These are phyloP conservation scores for Eublepharis macularius DNA, from an alignment of 2,113 vertebrate species.

Conservation along the genomic window DNA sequence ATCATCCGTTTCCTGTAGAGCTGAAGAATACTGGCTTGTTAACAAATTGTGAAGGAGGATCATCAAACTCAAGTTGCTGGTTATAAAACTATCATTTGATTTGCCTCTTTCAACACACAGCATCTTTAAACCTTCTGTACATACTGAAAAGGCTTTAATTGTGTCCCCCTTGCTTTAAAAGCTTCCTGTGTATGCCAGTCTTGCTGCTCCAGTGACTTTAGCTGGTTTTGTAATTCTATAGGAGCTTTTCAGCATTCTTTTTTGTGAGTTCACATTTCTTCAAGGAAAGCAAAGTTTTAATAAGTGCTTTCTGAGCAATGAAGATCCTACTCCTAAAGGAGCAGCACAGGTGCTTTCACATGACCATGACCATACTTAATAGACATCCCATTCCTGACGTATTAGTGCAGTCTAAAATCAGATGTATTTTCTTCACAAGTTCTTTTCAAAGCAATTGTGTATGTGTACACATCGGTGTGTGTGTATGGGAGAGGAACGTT, in stretches of 20 bases:
- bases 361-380: conserved; percentile 16
- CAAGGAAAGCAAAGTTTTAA: conserved; percentile 21
- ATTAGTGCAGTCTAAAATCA: conserved; percentile 9
- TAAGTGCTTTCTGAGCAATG: background rate
- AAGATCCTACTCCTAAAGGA: background rate
- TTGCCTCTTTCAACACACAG: background rate
- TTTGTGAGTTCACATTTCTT: background rate
- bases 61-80: conserved; percentile 9
- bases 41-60: conserved; percentile 24
- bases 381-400: background rate
- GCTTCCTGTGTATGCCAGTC: background rate
- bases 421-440: background rate
- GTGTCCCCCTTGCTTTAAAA: background rate
- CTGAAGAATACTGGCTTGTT: conserved; percentile 12
- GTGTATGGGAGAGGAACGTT: conserved; percentile 8
- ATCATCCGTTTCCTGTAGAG: background rate
- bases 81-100: background rate
- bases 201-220: background rate
- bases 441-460: conserved; percentile 38
- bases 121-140: background rate
- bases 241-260: background rate
- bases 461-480: conserved; percentile 15
- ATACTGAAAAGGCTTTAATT: background rate
- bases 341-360: conserved; percentile 5
- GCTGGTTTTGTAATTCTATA: background rate